Evolutionary conservation across 2,113 vertebrate species (phyloP).

Genomic region (Misgurnus mizolepis): DNA sequence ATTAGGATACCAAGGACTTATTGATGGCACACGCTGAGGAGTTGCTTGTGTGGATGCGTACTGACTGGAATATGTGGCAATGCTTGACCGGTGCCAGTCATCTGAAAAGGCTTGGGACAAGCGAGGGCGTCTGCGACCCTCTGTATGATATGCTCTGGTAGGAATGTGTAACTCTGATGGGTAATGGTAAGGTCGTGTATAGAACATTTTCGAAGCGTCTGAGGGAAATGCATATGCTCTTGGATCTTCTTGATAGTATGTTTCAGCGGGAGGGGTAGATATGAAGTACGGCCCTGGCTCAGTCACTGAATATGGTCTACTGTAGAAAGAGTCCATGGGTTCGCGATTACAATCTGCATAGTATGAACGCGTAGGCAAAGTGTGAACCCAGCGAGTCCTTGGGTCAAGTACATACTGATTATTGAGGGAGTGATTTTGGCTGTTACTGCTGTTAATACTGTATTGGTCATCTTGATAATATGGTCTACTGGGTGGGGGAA

Average conservation of each 20-base stretch:
- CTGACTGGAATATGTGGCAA: conserved; percentile 73
- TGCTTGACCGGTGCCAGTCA: conserved; percentile 84
- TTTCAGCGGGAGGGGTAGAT: conserved; percentile 68
- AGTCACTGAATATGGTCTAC: conserved; percentile 72
- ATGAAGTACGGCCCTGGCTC: conserved; percentile 79
- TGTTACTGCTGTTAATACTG: conserved; percentile 70
- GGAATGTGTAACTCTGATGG: conserved; percentile 79
- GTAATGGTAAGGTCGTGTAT: conserved; percentile 77
- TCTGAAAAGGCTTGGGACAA: conserved; percentile 78
- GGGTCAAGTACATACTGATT: conserved; percentile 71
- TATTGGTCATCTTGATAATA: conserved; percentile 80
- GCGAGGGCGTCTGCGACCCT: conserved; percentile 72
- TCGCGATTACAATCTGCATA: conserved; percentile 68
- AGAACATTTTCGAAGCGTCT: conserved; percentile 72
- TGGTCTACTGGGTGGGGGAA: conserved; percentile 68
- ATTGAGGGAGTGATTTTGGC: conserved; percentile 73
- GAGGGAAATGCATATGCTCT: conserved; percentile 72
- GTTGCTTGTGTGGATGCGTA: conserved; percentile 72
- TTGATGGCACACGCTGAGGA: conserved; percentile 69
- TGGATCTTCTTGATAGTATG: conserved; percentile 73
- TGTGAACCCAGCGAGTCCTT: conserved; percentile 74
- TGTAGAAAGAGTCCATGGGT: conserved; percentile 65
- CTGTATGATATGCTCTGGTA: conserved; percentile 72
- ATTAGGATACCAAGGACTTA: conserved; percentile 79
- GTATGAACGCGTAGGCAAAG: conserved; percentile 72